A percentile compares a stretch with the other conserved stretches of the same genome.
These are phyloP conservation scores for Chelonoidis abingdonii DNA, from an alignment of 2,113 vertebrate species.

Conservation along the genomic window DNA sequence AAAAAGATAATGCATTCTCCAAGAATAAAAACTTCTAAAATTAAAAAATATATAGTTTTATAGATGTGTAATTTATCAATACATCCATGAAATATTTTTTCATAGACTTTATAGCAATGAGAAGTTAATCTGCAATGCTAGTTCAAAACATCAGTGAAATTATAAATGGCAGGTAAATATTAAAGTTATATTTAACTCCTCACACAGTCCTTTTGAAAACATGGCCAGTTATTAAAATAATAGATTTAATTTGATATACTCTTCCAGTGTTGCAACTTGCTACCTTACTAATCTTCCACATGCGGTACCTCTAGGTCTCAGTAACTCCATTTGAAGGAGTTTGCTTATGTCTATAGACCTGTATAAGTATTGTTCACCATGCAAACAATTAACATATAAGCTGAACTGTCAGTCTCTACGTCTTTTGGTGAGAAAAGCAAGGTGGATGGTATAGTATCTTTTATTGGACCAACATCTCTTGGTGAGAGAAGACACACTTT, in stretches of 20 bases:
- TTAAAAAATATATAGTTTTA: not conserved
- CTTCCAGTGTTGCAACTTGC: not conserved
- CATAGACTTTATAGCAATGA: not conserved
- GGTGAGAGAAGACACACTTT: not conserved
- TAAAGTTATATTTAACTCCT: not conserved
- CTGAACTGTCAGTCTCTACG: not conserved
- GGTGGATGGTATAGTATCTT: not conserved
- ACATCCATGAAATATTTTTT: not conserved
- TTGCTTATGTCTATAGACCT: not conserved
- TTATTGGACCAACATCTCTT: not conserved
- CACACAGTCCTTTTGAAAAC: not conserved
- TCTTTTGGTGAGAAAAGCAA: not conserved
- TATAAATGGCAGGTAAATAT: not conserved
- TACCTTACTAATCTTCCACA: not conserved
- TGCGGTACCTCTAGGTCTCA: not conserved
- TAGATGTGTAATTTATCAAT: not conserved
- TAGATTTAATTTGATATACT: not conserved
- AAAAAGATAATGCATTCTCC: not conserved
- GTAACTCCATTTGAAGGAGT: not conserved
- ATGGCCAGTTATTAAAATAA: not conserved
- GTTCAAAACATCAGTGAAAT: not conserved
- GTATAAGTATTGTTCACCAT: not conserved
- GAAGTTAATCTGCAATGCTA: not conserved
- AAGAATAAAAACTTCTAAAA: not conserved
- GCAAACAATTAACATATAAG: not conserved